Conservation (phyloP, 2,113 vertebrate genomes). For the Pitta sordida region DNA sequence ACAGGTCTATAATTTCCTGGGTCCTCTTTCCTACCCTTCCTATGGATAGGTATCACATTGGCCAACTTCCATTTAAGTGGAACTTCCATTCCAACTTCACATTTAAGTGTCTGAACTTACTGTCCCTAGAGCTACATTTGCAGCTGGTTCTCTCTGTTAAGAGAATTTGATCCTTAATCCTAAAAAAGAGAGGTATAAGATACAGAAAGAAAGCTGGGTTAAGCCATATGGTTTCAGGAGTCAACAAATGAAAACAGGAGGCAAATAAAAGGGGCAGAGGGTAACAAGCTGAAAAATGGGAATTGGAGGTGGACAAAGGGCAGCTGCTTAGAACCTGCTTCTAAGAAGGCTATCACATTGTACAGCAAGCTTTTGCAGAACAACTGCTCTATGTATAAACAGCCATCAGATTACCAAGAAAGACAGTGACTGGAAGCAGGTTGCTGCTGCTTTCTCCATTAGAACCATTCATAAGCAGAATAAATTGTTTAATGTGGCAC, state of each 20-base stretch:
- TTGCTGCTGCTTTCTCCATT: not conserved
- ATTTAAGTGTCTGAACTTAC: not conserved
- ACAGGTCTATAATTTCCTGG: no score
- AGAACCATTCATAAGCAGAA: not conserved
- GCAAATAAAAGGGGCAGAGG: not conserved
- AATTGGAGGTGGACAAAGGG: not conserved
- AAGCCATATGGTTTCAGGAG: not conserved
- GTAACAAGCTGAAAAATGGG: not conserved
- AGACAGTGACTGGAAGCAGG: not conserved
- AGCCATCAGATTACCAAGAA: not conserved
- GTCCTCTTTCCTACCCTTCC: no score
- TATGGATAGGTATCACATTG: no score
- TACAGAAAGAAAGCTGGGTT: not conserved
- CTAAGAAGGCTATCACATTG: not conserved
- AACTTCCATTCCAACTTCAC: no score
- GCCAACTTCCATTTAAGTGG: no score
- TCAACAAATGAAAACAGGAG: not conserved
- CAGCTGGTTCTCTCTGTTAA: not conserved
- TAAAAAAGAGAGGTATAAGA: not conserved
- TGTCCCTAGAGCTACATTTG: not conserved
- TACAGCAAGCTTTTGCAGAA: not conserved
- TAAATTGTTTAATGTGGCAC: not conserved
- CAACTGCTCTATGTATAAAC: not conserved
- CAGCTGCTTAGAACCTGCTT: not conserved
- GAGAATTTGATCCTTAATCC: not conserved